A percentile compares a stretch with the other conserved stretches of the same genome.
Evolutionary conservation across 2,888 invertebrate genomes (phyloP).

Genomic region (Scaptodrosophila latifasciaeformis): DNA sequence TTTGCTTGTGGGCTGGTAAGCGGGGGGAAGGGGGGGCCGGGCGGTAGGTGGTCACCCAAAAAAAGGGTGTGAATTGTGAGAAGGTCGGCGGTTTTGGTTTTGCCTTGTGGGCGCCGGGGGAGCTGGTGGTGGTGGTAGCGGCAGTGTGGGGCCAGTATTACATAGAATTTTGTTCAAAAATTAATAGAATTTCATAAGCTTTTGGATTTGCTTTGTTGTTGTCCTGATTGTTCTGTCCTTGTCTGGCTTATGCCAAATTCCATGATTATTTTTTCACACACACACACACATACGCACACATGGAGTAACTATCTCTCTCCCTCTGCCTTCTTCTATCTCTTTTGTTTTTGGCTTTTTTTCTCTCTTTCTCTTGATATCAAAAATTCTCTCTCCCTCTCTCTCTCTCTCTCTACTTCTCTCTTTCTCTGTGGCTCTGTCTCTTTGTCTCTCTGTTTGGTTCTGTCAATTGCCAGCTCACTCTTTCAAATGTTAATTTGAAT

Average conservation of each 20-base stretch:
- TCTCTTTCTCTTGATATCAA: no score
- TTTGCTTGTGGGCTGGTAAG: neutral
- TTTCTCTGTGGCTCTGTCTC: conserved; percentile 5
- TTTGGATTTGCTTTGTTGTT: conserved; percentile 19
- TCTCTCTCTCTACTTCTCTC: conserved; percentile 1
- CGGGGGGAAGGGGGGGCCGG: neutral
- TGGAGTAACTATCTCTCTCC: conserved; percentile 2
- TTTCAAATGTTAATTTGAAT: conserved; percentile 72
- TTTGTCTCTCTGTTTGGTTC: conserved; percentile 13
- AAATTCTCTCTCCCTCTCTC: no score
- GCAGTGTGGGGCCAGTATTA: conserved; percentile 39
- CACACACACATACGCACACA: no score
- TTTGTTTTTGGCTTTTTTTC: conserved; percentile 4
- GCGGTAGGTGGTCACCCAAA: neutral
- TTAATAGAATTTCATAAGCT: conserved; percentile 71
- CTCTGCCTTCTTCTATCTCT: conserved; percentile 8
- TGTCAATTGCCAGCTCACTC: conserved; percentile 44
- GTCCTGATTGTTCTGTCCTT: neutral
- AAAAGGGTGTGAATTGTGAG: neutral
- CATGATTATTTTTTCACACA: no score
- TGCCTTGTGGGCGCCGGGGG: neutral
- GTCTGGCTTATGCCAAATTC: conserved; percentile 17
- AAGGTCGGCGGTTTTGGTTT: neutral
- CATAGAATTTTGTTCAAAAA: conserved; percentile 71
- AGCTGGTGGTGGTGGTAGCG: neutral